A percentile compares a stretch with the other conserved stretches of the same genome.
Evolutionary conservation across 2,113 vertebrate genomes (phyloP).

Genomic region (Toxotes jaculatrix): DNA sequence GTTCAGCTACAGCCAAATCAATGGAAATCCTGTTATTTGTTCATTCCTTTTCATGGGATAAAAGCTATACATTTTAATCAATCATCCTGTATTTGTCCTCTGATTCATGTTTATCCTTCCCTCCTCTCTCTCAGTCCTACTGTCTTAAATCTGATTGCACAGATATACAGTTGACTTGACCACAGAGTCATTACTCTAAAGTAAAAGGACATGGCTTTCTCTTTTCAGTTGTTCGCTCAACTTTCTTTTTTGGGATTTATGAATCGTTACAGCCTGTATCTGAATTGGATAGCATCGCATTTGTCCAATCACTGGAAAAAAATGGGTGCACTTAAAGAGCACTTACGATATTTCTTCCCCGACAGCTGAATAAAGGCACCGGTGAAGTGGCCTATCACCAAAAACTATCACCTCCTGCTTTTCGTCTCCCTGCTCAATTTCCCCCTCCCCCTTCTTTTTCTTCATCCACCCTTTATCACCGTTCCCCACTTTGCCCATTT

Average conservation of each 20-base stretch:
- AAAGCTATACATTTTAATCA: not conserved
- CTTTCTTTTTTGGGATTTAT: conserved; percentile 49
- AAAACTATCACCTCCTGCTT: conserved; percentile 45
- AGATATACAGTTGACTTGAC: conserved; percentile 34
- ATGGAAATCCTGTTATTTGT: not conserved
- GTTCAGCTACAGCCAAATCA: not conserved
- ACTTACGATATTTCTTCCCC: conserved; percentile 47
- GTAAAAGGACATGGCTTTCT: conserved; percentile 17
- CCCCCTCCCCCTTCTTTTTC: not conserved
- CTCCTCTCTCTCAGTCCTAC: not conserved
- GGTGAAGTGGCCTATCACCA: conserved; percentile 18
- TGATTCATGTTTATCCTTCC: not conserved
- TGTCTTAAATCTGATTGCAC: conserved; percentile 20
- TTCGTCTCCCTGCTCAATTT: not conserved
- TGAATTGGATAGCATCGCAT: conserved; percentile 46
- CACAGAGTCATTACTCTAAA: conserved; percentile 29
- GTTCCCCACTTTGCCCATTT: not conserved
- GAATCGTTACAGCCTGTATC: conserved; percentile 37
- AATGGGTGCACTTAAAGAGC: conserved; percentile 53
- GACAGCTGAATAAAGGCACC: conserved; percentile 45
- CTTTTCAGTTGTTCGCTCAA: conserved; percentile 21
- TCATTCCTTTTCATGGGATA: not conserved
- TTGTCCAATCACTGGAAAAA: conserved; percentile 50
- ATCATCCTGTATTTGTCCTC: not conserved
- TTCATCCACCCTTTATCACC: not conserved